Evolutionary conservation across 2,113 vertebrate genomes (phyloP).

Genomic region (Ochotona princeps): DNA sequence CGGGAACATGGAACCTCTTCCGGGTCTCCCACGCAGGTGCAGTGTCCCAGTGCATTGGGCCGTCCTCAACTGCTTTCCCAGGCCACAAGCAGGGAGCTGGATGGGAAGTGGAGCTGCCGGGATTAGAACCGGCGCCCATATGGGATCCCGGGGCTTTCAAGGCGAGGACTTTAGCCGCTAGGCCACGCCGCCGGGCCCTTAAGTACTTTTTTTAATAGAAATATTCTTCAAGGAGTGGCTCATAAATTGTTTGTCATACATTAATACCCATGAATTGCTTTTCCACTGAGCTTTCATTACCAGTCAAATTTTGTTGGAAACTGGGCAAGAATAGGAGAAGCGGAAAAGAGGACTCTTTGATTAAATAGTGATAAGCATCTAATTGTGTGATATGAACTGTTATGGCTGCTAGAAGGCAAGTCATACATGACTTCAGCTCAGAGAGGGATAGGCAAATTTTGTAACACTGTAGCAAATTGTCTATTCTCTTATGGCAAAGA

Average conservation of each 20-base stretch:
- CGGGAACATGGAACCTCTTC: too few species aligned
- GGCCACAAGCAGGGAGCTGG: too few species aligned
- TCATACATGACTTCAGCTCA: slow-evolving; percentile 10
- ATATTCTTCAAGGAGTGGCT: not conserved
- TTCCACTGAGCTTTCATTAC: slow-evolving; percentile 17
- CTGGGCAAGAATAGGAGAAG: not conserved
- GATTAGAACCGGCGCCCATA: too few species aligned
- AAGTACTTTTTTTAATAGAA: not conserved
- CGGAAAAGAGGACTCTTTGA: not conserved
- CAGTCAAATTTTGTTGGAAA: not conserved
- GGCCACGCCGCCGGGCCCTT: too few species aligned
- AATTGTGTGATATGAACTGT: slow-evolving; percentile 23
- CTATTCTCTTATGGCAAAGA: not conserved
- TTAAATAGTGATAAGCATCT: slow-evolving; percentile 9
- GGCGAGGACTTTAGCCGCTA: too few species aligned
- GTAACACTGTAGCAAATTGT: not conserved
- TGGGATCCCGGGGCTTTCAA: too few species aligned
- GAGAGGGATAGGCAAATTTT: not conserved
- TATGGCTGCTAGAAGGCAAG: not conserved
- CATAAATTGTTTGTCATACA: not conserved
- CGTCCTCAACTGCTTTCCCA: too few species aligned
- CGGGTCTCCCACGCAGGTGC: too few species aligned
- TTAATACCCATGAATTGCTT: not conserved
- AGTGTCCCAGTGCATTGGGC: too few species aligned
- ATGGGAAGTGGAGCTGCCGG: too few species aligned